phyloP scores from a whole-genome alignment of 2,797 vertebrate species.

The Melanotaenia maccullochi region DNA sequence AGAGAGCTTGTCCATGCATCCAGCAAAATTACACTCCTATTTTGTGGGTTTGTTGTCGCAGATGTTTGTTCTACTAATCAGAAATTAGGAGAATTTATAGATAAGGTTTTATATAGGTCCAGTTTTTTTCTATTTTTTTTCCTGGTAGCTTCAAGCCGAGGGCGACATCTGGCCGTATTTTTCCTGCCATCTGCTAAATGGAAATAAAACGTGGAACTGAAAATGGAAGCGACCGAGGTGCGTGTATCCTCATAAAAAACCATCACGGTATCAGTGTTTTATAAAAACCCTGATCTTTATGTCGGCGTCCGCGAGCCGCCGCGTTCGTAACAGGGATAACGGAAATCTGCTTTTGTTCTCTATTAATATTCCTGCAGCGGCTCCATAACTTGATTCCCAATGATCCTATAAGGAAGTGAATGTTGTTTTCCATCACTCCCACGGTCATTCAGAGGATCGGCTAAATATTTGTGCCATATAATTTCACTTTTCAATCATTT shows the following conservation, averaged over 20 bases:
- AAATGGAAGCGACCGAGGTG: slow-evolving; percentile 77
- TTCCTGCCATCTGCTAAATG: slow-evolving; percentile 70
- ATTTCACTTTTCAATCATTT: not conserved
- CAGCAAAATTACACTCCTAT: slow-evolving; percentile 5
- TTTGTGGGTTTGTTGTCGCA: slow-evolving; percentile 12
- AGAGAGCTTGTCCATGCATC: slow-evolving; percentile 30
- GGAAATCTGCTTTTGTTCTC: slow-evolving; percentile 21
- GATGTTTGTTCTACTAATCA: slow-evolving; percentile 27
- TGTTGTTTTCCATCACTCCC: slow-evolving; percentile 12
- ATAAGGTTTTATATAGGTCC: slow-evolving; percentile 12
- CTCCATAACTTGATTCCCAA: slow-evolving; percentile 3
- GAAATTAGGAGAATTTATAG: slow-evolving; percentile 30
- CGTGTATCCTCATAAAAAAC: slow-evolving; percentile 46
- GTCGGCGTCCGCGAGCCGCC: slow-evolving; percentile 12
- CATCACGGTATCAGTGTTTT: slow-evolving; percentile 8
- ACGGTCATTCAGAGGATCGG: not conserved
- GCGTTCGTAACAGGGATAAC: slow-evolving; percentile 17
- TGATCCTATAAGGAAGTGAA: slow-evolving; percentile 20
- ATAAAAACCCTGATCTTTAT: slow-evolving; percentile 10
- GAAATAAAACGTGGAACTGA: slow-evolving; percentile 76
- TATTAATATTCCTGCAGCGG: slow-evolving; percentile 17
- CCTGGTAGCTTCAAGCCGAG: slow-evolving; percentile 47
- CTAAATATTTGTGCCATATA: slow-evolving; percentile 2
- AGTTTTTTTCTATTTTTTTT: not conserved
- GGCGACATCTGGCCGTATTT: slow-evolving; percentile 45